Evolutionary conservation across 2,888 invertebrate species (phyloP).

Genomic region (Seladonia tumulorum): DNA sequence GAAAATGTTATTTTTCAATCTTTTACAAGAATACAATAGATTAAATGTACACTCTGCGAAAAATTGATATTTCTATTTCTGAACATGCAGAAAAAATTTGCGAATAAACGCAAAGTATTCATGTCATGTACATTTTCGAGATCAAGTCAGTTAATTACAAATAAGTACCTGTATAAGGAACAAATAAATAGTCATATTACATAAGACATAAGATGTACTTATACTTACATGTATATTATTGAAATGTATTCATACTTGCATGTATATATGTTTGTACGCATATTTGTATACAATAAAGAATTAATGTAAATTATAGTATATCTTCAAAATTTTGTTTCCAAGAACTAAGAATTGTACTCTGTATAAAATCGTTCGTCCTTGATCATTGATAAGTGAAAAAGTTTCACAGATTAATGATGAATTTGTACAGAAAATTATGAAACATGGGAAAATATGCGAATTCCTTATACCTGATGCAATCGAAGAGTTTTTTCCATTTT

Average conservation of each 20-base stretch:
- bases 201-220: neutral
- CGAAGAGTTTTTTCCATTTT: neutral
- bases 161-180: constrained; percentile 17
- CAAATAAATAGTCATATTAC: constrained; percentile 21
- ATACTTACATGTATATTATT: constrained; percentile 22
- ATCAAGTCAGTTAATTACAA: constrained; percentile 19
- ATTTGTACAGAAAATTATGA: neutral
- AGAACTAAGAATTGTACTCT: constrained; percentile 9
- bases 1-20: constrained; percentile 9
- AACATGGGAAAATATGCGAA: neutral
- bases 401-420: neutral
- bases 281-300: neutral
- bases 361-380: neutral
- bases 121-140: constrained; percentile 19
- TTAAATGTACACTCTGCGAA: neutral
- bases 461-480: neutral
- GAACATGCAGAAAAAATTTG: constrained; percentile 36
- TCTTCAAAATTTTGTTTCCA: neutral
- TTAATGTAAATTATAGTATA: constrained; percentile 8
- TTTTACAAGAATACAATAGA: constrained; percentile 13
- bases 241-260: constrained; percentile 4
- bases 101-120: constrained; percentile 43
- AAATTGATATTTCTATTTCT: constrained; percentile 20
- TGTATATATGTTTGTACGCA: neutral
- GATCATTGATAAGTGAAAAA: neutral